Conservation (phyloP, 2,888 invertebrate genomes). For the Hermaeophaga mercurialis region DNA sequence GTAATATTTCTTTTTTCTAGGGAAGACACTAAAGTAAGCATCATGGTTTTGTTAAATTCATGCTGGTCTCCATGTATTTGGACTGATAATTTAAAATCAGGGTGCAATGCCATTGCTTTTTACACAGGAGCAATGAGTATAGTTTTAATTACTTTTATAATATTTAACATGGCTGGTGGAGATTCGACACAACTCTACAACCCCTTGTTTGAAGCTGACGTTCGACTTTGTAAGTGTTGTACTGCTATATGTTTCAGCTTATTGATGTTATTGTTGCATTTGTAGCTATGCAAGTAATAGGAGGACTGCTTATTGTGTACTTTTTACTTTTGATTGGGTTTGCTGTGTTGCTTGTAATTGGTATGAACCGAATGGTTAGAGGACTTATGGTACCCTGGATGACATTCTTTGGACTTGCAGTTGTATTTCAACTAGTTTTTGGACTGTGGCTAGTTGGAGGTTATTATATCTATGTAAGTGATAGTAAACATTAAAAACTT, state of each 20-base stretch:
- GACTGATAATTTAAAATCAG: conserved; percentile 77
- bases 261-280: background rate
- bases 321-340: conserved; percentile 63
- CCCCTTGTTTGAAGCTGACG: conserved; percentile 87
- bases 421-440: conserved; percentile 77
- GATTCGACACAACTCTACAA: conserved; percentile 88
- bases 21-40: conserved; percentile 1
- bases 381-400: conserved; percentile 86
- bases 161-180: conserved; percentile 83
- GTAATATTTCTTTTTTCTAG: background rate
- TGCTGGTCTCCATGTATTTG: conserved; percentile 91
- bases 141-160: conserved; percentile 74
- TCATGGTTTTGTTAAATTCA: conserved; percentile 75
- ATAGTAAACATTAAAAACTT: background rate
- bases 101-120: conserved; percentile 77
- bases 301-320: conserved; percentile 67
- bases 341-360: conserved; percentile 66
- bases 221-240: conserved; percentile 69
- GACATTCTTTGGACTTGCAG: conserved; percentile 68
- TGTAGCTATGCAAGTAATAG: conserved; percentile 74
- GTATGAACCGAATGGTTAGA: conserved; percentile 71
- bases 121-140: conserved; percentile 78
- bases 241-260: background rate
- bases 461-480: conserved; percentile 89
- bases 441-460: conserved; percentile 86